phyloP scores from a whole-genome alignment of 2,797 vertebrate species.

The Thamnophis elegans region DNA sequence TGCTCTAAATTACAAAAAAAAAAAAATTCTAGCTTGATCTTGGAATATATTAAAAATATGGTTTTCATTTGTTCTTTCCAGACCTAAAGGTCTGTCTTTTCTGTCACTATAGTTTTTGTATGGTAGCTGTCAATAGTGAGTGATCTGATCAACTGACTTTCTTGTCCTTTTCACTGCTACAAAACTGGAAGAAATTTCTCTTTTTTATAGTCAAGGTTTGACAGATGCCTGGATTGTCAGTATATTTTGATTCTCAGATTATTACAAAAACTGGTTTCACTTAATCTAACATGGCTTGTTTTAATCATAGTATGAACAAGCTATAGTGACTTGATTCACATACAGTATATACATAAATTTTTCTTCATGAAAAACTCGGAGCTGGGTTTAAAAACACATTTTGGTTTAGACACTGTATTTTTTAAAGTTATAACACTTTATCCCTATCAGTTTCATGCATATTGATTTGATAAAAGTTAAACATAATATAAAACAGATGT shows the following conservation, averaged over 20 bases:
- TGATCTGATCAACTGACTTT: neutral
- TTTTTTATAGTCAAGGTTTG: neutral
- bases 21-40: neutral
- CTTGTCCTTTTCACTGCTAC: neutral
- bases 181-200: neutral
- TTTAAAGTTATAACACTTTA: neutral
- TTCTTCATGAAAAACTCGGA: neutral
- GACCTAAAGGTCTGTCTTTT: neutral
- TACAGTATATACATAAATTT: neutral
- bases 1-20: neutral
- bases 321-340: neutral
- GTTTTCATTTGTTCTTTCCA: neutral
- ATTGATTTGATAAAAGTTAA: neutral
- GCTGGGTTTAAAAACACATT: neutral
- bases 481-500: neutral
- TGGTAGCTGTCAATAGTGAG: too few relatives aligned
- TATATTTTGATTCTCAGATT: neutral
- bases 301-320: neutral
- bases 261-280: neutral
- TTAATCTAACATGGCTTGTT: neutral
- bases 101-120: neutral
- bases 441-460: neutral
- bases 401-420: neutral
- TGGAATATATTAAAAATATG: neutral
- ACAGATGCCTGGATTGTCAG: neutral